Percentiles rank a stretch among this genome's conserved stretches.
Conservation (phyloP, 2,888 invertebrate species). For the Alviniconcha strummeri region DNA sequence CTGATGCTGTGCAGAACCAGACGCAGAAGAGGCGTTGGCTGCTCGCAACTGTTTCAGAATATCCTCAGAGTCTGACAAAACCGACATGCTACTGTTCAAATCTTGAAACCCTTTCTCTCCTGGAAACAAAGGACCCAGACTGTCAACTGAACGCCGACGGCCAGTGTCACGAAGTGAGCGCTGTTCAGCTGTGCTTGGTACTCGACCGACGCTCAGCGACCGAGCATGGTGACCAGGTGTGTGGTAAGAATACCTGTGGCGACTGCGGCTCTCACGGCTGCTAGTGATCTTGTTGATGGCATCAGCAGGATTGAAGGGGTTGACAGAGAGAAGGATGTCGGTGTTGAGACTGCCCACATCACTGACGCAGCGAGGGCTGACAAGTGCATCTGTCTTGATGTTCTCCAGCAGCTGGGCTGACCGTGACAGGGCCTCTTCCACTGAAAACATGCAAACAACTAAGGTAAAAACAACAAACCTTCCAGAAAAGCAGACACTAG, state of each 20-base stretch:
- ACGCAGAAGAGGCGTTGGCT: slow-evolving; percentile 5
- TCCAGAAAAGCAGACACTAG: neutral
- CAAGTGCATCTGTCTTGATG: slow-evolving; percentile 6
- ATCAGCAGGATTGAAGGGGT: slow-evolving; percentile 43
- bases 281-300: neutral
- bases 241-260: slow-evolving; percentile 24
- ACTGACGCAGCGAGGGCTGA: slow-evolving; percentile 46
- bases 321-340: slow-evolving; percentile 52
- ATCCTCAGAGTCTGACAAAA: slow-evolving; percentile 23
- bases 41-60: slow-evolving; percentile 20
- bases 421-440: slow-evolving; percentile 38
- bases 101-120: neutral
- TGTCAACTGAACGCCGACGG: slow-evolving; percentile 24
- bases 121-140: neutral
- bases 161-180: neutral
- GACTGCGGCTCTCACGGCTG: slow-evolving; percentile 13
- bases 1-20: neutral
- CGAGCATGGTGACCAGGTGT: neutral
- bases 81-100: slow-evolving; percentile 11
- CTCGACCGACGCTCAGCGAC: slow-evolving; percentile 13
- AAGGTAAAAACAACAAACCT: neutral
- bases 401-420: slow-evolving; percentile 41
- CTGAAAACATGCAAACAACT: slow-evolving; percentile 19
- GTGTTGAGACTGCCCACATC: slow-evolving; percentile 55
- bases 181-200: neutral